Base-by-base conservation (phyloP, 2,888 invertebrate genomes). In the Autographa gamma region DNA sequence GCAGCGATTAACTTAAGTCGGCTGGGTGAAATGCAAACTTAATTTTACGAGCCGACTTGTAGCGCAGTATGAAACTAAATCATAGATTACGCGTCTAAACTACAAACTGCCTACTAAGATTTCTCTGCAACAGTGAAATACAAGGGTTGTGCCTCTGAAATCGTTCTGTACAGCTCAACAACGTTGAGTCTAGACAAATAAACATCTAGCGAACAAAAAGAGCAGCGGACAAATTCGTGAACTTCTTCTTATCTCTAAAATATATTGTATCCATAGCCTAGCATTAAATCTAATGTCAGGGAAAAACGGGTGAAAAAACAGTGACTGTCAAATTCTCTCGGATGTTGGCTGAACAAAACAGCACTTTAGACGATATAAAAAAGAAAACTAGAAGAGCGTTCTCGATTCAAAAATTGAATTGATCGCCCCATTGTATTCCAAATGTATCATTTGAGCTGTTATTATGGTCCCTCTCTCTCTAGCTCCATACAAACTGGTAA, bases 391-490 rank as follows among this genome's bases (percentile, higher is more conserved):
- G 94, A 92, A 93, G 94, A 95, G 93, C 95, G 94, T 94, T 94
- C 95, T 95, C 95, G 94, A 95, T 95, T 95, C 95, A 95, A 95
- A 95, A 95, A 95, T 95, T 95, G 95, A 95, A 95, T 95, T 95
- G 95, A 95, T 95, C 95, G 95, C 91, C 91, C 95, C 95, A 95
- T 95, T 95, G 95, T 95, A 95, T 95, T 95, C 95, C 91, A 94
- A 95, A 95, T 95, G 95, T 95, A 95, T 95, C 95, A 95, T 95
- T 95, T 95, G 95, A 95, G 92, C 95, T 93, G 95, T 95, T 95
- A 95, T 95, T 95, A 95, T 95, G 91, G 91, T 89, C 91, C 89
- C 91, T 92, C 93, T 93, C 93, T 94, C 93, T 94, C 92, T 89
- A 90, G 91, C 91, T 93, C 91, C 91, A 93, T 93, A 91, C 93